Evolutionary conservation across 2,888 invertebrate genomes (phyloP), one percentile per base, ranked within the genome.

Genomic region (Trissolcus brochymenae): DNA sequence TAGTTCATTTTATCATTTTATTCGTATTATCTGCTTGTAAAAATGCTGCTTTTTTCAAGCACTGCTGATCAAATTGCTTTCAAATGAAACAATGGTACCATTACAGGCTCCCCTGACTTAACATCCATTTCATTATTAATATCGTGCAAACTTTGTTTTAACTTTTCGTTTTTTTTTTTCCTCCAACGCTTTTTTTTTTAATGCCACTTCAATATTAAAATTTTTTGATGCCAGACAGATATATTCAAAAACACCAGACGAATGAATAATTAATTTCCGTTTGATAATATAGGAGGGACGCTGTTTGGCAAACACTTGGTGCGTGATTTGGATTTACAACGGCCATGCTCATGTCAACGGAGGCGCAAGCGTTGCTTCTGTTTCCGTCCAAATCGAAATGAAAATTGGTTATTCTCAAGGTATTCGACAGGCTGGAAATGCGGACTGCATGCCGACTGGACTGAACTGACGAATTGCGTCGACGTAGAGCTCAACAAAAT

Each of bases 371-470:
- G 96, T 80, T 97, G 96, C 90, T 95, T 95, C 90, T 96, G 96
- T 91, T 96, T 96, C 91, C 94, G 96, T 86, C 96, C 96, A 81
- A 95, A 95, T 91, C 94, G 95, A 87, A 96, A 95, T 89, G 96
- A 97, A 91, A 95, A 95, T 90, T 99, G 99, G 99, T 92, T 99
- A 81, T 98, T 99, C 90, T 98, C 97, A 88, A 93, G 98, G 86
- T 98, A 97, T 90, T 97, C 98, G 60, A 98, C 97, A 25, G 98
- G 98, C 81, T 98, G 98, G 98, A 96, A 96, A 87, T 99, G 99
- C 90, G 99, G 99, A 62, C 92, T 99, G 55, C 98, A 98, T 88
- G 98, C 98, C 25, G 99, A 99, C 91, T 99, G 97, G 95, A 99
- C 99, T 2, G 99, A 99, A 91, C 90, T 99, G 81, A 97, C 96